phyloP scores from a whole-genome alignment of 2,888 invertebrate genomes.

The Barypeithes pellucidus region DNA sequence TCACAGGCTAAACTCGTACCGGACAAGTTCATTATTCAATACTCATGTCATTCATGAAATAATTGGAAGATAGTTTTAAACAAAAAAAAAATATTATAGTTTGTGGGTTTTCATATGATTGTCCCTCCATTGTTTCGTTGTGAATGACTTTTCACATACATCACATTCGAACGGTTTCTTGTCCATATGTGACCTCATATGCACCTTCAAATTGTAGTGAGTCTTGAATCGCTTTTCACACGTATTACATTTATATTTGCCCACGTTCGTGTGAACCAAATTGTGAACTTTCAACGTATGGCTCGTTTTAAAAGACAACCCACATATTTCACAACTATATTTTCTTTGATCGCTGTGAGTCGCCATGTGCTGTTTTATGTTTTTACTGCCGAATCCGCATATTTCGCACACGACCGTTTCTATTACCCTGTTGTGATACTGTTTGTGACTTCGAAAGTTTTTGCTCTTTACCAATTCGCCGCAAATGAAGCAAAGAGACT shows the following conservation, averaged over 20 bases:
- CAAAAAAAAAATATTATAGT: no score
- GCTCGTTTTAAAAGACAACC: slow-evolving; percentile 54
- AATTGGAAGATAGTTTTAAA: no score
- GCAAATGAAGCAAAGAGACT: slow-evolving; percentile 23
- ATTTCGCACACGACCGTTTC: not conserved
- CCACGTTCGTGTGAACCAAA: slow-evolving; percentile 67
- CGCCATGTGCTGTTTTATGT: not conserved
- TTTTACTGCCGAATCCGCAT: not conserved
- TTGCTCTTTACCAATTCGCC: not conserved
- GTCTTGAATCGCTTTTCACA: slow-evolving; percentile 8
- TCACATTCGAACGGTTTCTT: slow-evolving; percentile 67
- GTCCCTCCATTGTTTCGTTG: slow-evolving; percentile 60
- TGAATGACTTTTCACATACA: slow-evolving; percentile 72
- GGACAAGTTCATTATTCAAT: no score
- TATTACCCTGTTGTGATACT: not conserved
- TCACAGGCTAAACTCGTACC: no score
- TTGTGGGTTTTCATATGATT: slow-evolving; percentile 27
- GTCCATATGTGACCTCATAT: slow-evolving; percentile 73
- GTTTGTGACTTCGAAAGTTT: not conserved
- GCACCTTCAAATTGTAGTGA: slow-evolving; percentile 58
- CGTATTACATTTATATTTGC: slow-evolving; percentile 64
- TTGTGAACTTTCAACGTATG: slow-evolving; percentile 52
- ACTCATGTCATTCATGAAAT: no score
- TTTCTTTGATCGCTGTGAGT: not conserved
- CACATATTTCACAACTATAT: slow-evolving; percentile 49